phyloP scores from a whole-genome alignment of 2,888 invertebrate species.

The Chymomyza amoena region DNA sequence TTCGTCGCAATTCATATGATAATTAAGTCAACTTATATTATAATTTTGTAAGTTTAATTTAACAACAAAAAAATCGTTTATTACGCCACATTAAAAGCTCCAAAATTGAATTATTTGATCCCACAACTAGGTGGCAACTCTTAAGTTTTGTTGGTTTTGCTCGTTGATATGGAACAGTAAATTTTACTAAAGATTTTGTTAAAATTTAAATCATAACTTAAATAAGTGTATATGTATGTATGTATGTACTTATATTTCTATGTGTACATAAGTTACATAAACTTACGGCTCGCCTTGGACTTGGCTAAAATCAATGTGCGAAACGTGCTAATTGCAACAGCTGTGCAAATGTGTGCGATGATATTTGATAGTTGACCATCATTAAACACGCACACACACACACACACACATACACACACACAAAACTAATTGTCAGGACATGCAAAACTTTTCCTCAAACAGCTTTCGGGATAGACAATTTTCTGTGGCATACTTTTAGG shows the following conservation, averaged over 20 bases:
- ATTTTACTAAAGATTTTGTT: too few species aligned
- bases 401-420: background rate
- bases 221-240: background rate
- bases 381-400: constrained; percentile 3
- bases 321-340: constrained; percentile 73
- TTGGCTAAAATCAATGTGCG: constrained; percentile 63
- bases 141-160: too few species aligned
- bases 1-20: too few species aligned
- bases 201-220: too few species aligned
- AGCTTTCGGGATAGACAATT: constrained; percentile 32
- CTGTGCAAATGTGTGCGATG: constrained; percentile 66
- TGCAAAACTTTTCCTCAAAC: constrained; percentile 63
- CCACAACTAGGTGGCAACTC: too few species aligned
- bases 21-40: too few species aligned
- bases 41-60: too few species aligned
- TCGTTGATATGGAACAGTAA: too few species aligned
- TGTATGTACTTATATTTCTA: constrained; percentile 21
- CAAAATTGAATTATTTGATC: too few species aligned
- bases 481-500: constrained; percentile 51
- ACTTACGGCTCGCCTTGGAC: background rate
- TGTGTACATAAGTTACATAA: too few species aligned
- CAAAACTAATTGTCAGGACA: constrained; percentile 58
- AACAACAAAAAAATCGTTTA: too few species aligned
- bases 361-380: constrained; percentile 70
- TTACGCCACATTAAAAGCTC: too few species aligned